Base-by-base conservation (phyloP, 2,797 vertebrate species). In the Acridotheres tristis region DNA sequence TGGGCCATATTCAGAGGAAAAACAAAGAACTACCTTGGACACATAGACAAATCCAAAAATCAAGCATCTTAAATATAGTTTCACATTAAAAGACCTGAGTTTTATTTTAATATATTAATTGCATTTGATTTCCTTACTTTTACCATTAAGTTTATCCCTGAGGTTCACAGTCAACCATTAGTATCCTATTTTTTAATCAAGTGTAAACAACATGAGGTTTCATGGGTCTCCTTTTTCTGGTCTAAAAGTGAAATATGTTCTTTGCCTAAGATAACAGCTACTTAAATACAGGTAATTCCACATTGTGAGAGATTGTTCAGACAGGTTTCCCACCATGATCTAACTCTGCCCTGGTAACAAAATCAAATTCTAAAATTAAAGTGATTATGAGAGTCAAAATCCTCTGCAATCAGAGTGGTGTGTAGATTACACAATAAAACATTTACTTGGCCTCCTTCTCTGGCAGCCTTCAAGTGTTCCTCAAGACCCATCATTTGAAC, bases 401-500 rank as follows among this genome's bases (percentile, higher is more conserved):
- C 22, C 14, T 73, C 94, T 88, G 57, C n/a, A 69, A 4, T 17
- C 14, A 62, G 38, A 55, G 20, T 40, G 18, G 5, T 45, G 16
- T 23, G 8, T 45, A 54, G 54, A 51, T 87, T 30, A n/a, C 17
- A 47, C 7, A 66, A 38, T 27, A 55, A 51, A 76, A 48, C 3
- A 4, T 66, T 63, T 63, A 29, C 17, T 75, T 82, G 45, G 4
- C 16, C 57, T 72, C 13, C 23, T 63, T 57, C 45, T 85, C 22
- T 61, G 38, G 22, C 21, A 90, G 45, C 3, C 59, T 57, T 10
- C 25, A 42, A 50, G 17, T 7, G 51, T 17, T 84, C 42, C 20
- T 50, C 9, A 17, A 50, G 36, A 48, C 16, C 3, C 20, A 34
- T 11, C 0, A 0, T 48, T 21, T 57, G 30, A 26, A 9, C 36